Conservation (phyloP, 2,888 invertebrate genomes). For the Drosophila picticornis region DNA sequence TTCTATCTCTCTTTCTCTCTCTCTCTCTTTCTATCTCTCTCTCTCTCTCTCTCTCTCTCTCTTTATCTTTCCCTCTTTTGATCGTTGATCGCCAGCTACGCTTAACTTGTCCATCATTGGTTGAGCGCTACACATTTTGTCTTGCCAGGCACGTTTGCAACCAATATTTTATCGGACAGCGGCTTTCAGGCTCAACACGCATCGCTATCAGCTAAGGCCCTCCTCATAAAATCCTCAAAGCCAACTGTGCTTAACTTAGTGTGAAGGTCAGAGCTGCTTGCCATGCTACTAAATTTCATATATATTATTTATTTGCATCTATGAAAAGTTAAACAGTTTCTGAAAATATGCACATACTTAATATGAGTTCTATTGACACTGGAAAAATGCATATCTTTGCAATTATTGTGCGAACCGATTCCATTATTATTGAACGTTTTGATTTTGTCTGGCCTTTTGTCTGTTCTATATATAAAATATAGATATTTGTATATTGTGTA, state of each 20-base stretch:
- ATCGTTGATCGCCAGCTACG: background rate
- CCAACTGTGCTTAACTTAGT: slow-evolving; percentile 20
- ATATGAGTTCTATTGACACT: background rate
- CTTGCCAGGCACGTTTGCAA: slow-evolving; percentile 57
- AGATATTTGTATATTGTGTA: background rate
- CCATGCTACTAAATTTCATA: background rate
- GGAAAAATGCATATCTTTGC: background rate
- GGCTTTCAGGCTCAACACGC: slow-evolving; percentile 41
- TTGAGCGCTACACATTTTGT: slow-evolving; percentile 18
- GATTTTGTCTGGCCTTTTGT: background rate
- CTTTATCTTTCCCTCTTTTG: background rate
- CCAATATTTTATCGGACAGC: slow-evolving; percentile 35
- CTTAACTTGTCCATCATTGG: slow-evolving; percentile 5
- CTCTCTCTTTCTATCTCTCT: no score
- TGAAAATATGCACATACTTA: background rate
- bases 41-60: no score
- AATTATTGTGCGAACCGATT: background rate
- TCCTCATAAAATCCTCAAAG: slow-evolving; percentile 8
- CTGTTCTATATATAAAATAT: background rate
- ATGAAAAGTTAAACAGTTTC: background rate
- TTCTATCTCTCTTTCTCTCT: background rate
- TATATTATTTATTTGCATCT: background rate
- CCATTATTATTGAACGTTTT: background rate
- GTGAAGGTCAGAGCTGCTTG: slow-evolving; percentile 32
- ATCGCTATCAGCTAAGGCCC: slow-evolving; percentile 25